Conservation (phyloP, 2,797 vertebrate species). For the Sebastolobus alascanus region DNA sequence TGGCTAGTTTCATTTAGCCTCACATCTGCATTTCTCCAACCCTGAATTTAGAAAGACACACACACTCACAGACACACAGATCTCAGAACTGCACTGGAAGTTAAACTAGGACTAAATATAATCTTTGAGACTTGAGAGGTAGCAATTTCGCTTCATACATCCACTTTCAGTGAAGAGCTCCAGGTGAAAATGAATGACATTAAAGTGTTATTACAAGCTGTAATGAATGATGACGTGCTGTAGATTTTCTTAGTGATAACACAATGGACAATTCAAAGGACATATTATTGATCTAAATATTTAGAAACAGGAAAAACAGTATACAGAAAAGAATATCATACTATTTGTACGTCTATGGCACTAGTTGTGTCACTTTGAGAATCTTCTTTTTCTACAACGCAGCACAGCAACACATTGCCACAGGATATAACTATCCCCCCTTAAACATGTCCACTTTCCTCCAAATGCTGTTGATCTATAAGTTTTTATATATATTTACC, state of each 20-base stretch:
- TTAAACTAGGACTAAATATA: neutral
- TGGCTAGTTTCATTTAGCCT: constrained; percentile 12
- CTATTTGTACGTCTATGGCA: neutral
- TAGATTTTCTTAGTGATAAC: neutral
- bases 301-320: no score
- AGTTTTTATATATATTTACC: neutral
- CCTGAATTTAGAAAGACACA: neutral
- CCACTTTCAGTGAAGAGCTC: neutral
- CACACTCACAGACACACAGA: neutral
- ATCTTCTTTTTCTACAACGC: neutral
- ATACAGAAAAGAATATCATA: neutral
- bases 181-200: neutral
- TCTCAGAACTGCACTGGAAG: neutral
- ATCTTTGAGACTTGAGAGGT: neutral
- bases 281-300: neutral
- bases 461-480: neutral
- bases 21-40: neutral
- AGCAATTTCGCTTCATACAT: neutral
- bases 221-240: neutral
- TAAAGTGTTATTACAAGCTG: neutral
- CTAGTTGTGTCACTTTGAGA: neutral
- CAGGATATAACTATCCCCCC: no score
- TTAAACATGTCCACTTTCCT: no score
- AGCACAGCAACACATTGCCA: neutral
- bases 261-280: neutral